Percentiles rank a stretch among this genome's conserved stretches.
These are phyloP conservation scores for Cosmia trapezina DNA, from an alignment of 2,888 invertebrate genomes.

Conservation along the genomic window DNA sequence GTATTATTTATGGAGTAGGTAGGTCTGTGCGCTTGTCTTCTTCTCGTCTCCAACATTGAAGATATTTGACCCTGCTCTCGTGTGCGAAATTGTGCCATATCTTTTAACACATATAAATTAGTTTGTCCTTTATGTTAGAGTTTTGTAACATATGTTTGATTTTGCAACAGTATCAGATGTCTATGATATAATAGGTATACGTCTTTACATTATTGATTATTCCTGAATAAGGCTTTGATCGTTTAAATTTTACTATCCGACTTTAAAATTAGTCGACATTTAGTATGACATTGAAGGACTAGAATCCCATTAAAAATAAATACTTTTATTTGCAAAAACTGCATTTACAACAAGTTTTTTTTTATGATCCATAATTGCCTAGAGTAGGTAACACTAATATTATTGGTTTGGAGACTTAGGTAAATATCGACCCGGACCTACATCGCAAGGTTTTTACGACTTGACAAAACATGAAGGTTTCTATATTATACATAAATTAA, in stretches of 20 bases:
- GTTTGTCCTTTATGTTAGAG: slow-evolving; percentile 39
- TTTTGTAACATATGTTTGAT: slow-evolving; percentile 4
- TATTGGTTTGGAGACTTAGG: too few species aligned
- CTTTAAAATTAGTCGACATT: neutral
- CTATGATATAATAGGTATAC: neutral
- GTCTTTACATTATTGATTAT: too few species aligned
- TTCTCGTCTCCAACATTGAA: slow-evolving; percentile 12
- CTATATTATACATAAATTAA: too few species aligned
- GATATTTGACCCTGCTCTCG: slow-evolving; percentile 49
- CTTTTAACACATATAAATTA: slow-evolving; percentile 49
- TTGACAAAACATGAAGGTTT: too few species aligned
- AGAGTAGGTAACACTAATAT: neutral
- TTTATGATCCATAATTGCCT: neutral
- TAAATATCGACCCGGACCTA: too few species aligned
- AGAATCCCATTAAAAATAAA: neutral
- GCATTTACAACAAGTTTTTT: neutral
- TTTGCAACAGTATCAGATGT: neutral
- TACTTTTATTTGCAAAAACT: slow-evolving; percentile 6
- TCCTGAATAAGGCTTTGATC: neutral
- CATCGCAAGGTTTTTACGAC: too few species aligned
- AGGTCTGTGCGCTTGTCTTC: slow-evolving; percentile 6
- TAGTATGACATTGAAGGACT: slow-evolving; percentile 1
- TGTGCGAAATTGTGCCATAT: slow-evolving; percentile 31
- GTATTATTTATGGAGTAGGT: slow-evolving; percentile 28
- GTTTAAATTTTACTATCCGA: neutral